Conservation (phyloP, 2,888 invertebrate genomes). For the Troides helena region DNA sequence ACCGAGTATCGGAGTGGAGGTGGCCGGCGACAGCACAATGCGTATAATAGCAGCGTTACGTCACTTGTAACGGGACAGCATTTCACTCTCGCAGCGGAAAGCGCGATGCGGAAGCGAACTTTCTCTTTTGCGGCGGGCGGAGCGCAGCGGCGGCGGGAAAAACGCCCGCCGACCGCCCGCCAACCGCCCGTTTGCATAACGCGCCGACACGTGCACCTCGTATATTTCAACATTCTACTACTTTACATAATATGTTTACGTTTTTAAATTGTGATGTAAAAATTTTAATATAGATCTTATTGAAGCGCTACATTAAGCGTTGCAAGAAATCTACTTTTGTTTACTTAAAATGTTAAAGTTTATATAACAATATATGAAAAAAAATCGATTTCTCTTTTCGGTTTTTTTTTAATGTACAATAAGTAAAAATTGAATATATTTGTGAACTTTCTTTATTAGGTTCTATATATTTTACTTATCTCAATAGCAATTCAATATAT, state of each 20-base stretch:
- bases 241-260: slow-evolving; percentile 21
- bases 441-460: neutral
- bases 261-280: slow-evolving; percentile 7
- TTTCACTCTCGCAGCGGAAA: slow-evolving; percentile 77
- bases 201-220: slow-evolving; percentile 15
- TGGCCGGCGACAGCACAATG: slow-evolving; percentile 37
- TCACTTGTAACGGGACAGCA: slow-evolving; percentile 76
- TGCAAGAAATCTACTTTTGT: neutral
- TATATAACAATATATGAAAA: neutral
- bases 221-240: slow-evolving; percentile 17
- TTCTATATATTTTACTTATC: neutral
- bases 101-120: slow-evolving; percentile 77
- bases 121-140: slow-evolving; percentile 68
- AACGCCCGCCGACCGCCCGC: slow-evolving; percentile 48
- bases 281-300: slow-evolving; percentile 1
- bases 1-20: slow-evolving; percentile 35
- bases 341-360: neutral
- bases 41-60: slow-evolving; percentile 66
- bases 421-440: neutral
- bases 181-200: slow-evolving; percentile 36
- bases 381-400: neutral
- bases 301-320: neutral
- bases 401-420: neutral
- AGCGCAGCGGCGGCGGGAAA: slow-evolving; percentile 49
- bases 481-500: neutral